These are phyloP conservation scores for Drosophila anomelani DNA, from an alignment of 2,888 invertebrate species.

Conservation along the genomic window DNA sequence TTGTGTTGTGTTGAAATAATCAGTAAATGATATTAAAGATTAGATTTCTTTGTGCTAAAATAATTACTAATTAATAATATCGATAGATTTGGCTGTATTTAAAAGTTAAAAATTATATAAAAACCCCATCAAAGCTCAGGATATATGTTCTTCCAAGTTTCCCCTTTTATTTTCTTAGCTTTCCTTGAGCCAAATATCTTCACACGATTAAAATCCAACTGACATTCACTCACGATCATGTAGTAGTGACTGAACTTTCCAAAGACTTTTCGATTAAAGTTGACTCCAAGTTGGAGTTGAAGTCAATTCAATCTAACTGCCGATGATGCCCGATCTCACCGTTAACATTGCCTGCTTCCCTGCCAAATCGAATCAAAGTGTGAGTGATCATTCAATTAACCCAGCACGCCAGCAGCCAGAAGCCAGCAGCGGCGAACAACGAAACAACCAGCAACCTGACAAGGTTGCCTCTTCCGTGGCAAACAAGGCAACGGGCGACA, in stretches of 20 bases:
- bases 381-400: conserved; percentile 80
- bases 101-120: no score
- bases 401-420: conserved; percentile 75
- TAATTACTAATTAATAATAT: neutral
- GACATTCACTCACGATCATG: conserved; percentile 72
- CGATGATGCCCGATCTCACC: conserved; percentile 44
- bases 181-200: neutral
- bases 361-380: conserved; percentile 79
- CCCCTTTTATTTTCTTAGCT: neutral
- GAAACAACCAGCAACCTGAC: conserved; percentile 26
- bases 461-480: conserved; percentile 35
- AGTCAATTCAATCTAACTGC: conserved; percentile 63
- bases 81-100: neutral
- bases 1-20: neutral
- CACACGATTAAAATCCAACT: conserved; percentile 34
- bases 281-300: neutral
- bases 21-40: neutral
- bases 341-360: conserved; percentile 67
- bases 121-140: neutral
- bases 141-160: neutral
- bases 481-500: conserved; percentile 54
- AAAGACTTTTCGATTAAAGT: conserved; percentile 3
- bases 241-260: conserved; percentile 44
- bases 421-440: conserved; percentile 50
- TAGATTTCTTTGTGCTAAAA: neutral